Evolutionary conservation across 2,113 vertebrate species (phyloP), one percentile per base, ranked within the genome.

Genomic region (Paralichthys olivaceus): DNA sequence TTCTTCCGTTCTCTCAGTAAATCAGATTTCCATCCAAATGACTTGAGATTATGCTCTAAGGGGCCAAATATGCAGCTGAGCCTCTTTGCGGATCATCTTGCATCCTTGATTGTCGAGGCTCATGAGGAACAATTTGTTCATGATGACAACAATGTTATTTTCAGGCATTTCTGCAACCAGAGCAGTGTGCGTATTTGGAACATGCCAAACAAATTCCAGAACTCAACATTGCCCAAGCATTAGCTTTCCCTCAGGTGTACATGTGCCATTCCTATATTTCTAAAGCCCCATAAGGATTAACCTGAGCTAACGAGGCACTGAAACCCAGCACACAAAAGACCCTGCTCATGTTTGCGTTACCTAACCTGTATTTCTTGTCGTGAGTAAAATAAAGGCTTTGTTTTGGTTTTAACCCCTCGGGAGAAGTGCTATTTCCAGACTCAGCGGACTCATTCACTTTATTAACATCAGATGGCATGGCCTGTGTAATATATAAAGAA

Each of bases 321-420:
- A 79, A 74, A 71, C 58, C 60, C 19, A 32, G 45, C 13, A 19
- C n/a, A 71, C 72, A 77, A 77, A 71, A 72, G 72, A 83, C 58
- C 49, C 43, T 0, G n/a, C 2, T 80, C 75, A 51, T 70, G 83
- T 80, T 78, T 73, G 49, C 61, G 26, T 59, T 7, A 61, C 64
- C 45, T 4, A 75, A 80, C 82, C 77, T 69, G 86, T 53, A 75
- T 45, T 66, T 74, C 69, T 79, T 37, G 76, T 72, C 43, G 15
- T 0, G 63, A 34, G n/a, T 32, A 17, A 79, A 66, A 71, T 20
- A 45, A 55, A 58, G 43, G 17, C 70, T 54, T 77, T 71, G 74
- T 83, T 71, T 34, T 12, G 13, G 72, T 53, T 79, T 75, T 15
- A 69, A 59, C 43, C 34, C 68, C 62, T 28, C 4, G 9, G 56